phyloP scores from a whole-genome alignment of 2,797 vertebrate genomes.

The Amniataba percoides region DNA sequence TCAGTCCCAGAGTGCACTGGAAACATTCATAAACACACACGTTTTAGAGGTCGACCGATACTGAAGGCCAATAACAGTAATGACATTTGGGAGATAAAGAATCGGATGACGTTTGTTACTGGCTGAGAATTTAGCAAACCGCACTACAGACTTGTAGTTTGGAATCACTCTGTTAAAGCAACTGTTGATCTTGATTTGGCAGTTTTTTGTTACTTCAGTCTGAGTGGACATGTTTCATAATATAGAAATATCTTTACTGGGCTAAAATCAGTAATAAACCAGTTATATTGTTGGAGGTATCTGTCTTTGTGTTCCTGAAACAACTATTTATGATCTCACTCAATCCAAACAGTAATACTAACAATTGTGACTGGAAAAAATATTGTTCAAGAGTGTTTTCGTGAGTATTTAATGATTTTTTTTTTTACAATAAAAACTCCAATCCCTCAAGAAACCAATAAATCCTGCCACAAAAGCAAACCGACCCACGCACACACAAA shows the following conservation, averaged over 20 bases:
- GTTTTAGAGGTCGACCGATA: not conserved
- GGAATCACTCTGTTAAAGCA: too few species aligned
- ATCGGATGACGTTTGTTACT: not conserved
- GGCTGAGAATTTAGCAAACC: too few species aligned
- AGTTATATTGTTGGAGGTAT: too few species aligned
- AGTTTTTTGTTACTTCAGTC: not conserved
- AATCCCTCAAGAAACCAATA: too few species aligned
- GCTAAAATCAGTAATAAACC: too few species aligned
- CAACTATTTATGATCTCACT: not conserved
- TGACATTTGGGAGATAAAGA: not conserved
- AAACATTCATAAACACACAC: not conserved
- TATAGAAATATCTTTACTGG: too few species aligned
- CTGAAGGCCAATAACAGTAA: not conserved
- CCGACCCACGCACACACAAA: not conserved
- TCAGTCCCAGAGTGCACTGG: not conserved
- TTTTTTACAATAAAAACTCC: too few species aligned
- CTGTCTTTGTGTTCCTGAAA: not conserved
- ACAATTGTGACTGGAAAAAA: not conserved
- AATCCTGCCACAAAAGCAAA: not conserved
- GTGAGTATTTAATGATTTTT: too few species aligned
- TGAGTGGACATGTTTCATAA: not conserved
- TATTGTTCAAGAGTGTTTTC: not conserved
- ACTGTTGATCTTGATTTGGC: too few species aligned
- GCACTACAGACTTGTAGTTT: too few species aligned
- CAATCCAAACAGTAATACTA: not conserved